Evolutionary conservation across 2,113 vertebrate genomes (phyloP).

Genomic region (Madoqua kirkii): DNA sequence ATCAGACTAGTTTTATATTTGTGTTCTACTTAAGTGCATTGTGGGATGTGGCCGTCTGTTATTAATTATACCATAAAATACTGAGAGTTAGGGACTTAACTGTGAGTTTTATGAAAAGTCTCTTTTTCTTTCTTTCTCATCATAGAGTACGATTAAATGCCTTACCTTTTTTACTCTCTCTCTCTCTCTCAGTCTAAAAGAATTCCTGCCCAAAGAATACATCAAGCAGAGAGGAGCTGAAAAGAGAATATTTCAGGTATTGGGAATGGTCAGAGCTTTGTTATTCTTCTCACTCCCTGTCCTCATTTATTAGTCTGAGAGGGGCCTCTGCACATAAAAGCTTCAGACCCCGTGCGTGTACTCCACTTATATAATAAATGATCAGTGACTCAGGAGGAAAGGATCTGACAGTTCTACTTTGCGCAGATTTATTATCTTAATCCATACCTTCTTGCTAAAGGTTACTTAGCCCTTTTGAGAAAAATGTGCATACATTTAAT

Average conservation of each 20-base stretch:
- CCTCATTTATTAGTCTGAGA: constrained; percentile 32
- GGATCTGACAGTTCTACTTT: constrained; percentile 49
- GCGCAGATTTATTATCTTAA: constrained; percentile 58
- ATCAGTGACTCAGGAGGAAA: constrained; percentile 18
- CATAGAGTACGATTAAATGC: background rate
- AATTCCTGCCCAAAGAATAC: constrained; percentile 89
- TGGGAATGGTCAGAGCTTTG: constrained; percentile 1
- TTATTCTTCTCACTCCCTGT: background rate
- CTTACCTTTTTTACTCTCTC: background rate
- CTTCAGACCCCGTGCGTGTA: background rate
- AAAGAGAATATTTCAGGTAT: constrained; percentile 88
- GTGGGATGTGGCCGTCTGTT: background rate
- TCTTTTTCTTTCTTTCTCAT: constrained; percentile 3
- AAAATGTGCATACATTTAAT: constrained; percentile 11
- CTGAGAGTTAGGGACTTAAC: background rate
- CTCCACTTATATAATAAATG: background rate
- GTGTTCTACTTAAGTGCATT: background rate
- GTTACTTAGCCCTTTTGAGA: constrained; percentile 49
- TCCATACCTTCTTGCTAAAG: constrained; percentile 57
- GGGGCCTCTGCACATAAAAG: background rate
- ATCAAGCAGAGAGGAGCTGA: constrained; percentile 88
- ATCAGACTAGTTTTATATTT: background rate
- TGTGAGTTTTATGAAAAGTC: background rate
- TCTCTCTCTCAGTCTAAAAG: constrained; percentile 80
- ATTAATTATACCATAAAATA: constrained; percentile 5